These are phyloP conservation scores for Anodontia alba DNA, from an alignment of 2,888 invertebrate genomes.

Conservation along the genomic window DNA sequence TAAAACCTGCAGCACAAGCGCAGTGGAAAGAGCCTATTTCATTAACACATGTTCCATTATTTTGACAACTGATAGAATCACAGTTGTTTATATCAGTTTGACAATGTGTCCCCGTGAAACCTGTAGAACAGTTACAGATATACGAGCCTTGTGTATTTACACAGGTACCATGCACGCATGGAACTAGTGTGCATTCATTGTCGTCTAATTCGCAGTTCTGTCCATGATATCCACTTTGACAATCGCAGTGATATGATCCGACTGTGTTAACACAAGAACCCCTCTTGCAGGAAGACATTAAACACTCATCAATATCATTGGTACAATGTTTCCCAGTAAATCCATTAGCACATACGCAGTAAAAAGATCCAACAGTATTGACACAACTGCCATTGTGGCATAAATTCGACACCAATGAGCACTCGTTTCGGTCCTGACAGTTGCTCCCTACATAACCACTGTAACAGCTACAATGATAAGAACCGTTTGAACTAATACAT, in stretches of 20 bases:
- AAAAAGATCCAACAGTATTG: conserved; percentile 9
- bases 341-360: conserved; percentile 11
- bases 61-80: background rate
- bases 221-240: conserved; percentile 12
- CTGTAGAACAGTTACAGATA: background rate
- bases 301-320: background rate
- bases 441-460: background rate
- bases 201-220: background rate
- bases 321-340: conserved; percentile 17
- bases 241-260: conserved; percentile 4
- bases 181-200: background rate
- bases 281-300: background rate
- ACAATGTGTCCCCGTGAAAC: background rate
- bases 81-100: background rate
- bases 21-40: background rate
- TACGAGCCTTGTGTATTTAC: conserved; percentile 13
- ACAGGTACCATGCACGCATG: conserved; percentile 1
- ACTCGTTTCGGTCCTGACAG: background rate
- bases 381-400: background rate
- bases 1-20: background rate
- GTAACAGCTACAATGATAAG: background rate
- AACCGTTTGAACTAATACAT: background rate
- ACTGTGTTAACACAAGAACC: background rate
- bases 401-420: background rate
- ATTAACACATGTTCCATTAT: background rate